Base-by-base conservation (phyloP, 2,888 invertebrate species). In the Drosophila picticornis region DNA sequence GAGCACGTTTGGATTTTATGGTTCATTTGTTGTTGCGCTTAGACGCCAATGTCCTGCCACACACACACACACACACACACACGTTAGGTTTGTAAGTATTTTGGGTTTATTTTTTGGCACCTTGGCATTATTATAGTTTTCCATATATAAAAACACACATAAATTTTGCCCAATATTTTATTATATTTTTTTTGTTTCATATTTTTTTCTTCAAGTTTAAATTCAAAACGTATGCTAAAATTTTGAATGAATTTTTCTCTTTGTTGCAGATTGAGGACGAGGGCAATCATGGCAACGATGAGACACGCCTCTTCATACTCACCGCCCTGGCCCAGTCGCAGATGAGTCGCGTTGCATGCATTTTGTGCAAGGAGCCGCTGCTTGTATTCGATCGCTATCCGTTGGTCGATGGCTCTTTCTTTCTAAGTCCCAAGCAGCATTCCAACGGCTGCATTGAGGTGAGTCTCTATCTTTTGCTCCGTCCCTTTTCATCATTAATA, bases 201-300 rank as follows among this genome's bases (percentile, higher is more conserved):
- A 5, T n/a, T 43, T n/a, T 10, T n/a, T 19, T 46, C 32, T 29
- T 25, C 9, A 34, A 67, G 43, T 63, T 65, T 46, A 61, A 64
- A 63, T 34, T 75, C 36, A 51, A 53, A 27, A 31, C 31, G 59
- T 62, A 65, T 69, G 63, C 27, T 55, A 48, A 62, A 40, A 64
- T 65, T 72, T 60, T 51, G n/a, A 48, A 38, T 58, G n/a, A 19
- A 50, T 58, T 51, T 94, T 43, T 53, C 0, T 55, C 65, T 72
- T 60, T 62, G 32, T 95, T 94, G 92, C 95, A 98, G 97, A 98
- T 99, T 95, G 99, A 99, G 94, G 99, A 99, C 93, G 99, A 99
- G 93, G 98, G 98, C 78, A 98, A 98, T 94, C 98, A 98, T 93
- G 99, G 99, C 90, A 99, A 99, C 94, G 99, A 99, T 93, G 99